Percentiles rank a stretch among this genome's conserved stretches.
Conservation (phyloP, 2,113 vertebrate species). For the Callipepla californica region DNA sequence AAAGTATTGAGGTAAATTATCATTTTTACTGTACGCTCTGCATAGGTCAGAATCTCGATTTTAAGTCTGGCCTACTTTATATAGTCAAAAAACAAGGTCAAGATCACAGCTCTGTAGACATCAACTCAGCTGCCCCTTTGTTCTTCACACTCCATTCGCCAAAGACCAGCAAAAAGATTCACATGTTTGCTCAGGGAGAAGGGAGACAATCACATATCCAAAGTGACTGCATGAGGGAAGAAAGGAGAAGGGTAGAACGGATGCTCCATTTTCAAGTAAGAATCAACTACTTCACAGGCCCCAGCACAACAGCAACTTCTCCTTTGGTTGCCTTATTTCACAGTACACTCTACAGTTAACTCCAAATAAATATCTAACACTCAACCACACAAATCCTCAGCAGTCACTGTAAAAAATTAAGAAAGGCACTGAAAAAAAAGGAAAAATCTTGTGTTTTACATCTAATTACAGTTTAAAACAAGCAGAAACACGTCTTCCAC, state of each 20-base stretch:
- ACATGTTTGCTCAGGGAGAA: neutral
- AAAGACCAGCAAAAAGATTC: neutral
- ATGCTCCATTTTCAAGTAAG: neutral
- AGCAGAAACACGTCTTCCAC: neutral
- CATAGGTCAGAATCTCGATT: neutral
- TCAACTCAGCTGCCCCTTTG: neutral
- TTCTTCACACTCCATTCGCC: neutral
- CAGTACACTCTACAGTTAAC: neutral
- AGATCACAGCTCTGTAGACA: neutral
- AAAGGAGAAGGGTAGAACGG: neutral
- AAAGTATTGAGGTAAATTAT: neutral
- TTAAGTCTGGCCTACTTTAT: neutral
- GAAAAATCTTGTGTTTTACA: neutral
- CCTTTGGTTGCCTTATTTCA: neutral
- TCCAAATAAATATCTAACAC: neutral
- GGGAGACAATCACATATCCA: rapidly evolving
- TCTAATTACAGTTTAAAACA: neutral
- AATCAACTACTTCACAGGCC: neutral
- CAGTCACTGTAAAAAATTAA: neutral
- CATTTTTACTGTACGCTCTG: neutral
- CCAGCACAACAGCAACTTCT: neutral
- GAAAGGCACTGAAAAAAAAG: neutral
- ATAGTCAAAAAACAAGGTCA: neutral
- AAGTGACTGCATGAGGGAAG: neutral
- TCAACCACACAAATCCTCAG: neutral